Evolutionary conservation across 2,113 vertebrate genomes (phyloP).

Genomic region (Diadophis punctatus): DNA sequence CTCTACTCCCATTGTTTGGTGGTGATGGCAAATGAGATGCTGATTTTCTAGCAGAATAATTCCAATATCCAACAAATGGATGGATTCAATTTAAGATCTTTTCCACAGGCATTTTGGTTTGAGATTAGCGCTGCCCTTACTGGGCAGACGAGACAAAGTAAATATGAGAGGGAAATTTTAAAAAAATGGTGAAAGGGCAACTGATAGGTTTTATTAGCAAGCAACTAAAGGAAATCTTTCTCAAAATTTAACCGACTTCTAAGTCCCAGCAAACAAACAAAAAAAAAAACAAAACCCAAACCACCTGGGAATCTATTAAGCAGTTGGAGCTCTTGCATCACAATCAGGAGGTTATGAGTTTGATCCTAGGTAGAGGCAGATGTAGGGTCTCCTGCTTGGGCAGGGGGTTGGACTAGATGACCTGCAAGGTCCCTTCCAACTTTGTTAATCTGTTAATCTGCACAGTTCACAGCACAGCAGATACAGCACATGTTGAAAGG

Average conservation of each 20-base stretch:
- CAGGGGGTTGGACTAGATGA: no score
- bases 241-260: conserved; percentile 7
- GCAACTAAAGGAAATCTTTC: conserved; percentile 34
- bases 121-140: neutral
- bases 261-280: neutral
- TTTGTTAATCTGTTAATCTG: no score
- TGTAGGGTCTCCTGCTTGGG: no score
- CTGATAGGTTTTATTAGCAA: conserved; percentile 27
- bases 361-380: no score
- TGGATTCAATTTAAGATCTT: neutral
- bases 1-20: neutral
- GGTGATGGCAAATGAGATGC: neutral
- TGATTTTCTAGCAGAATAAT: neutral
- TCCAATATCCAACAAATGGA: neutral
- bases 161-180: neutral
- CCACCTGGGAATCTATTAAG: conserved; percentile 22
- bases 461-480: conserved; percentile 29
- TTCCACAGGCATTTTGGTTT: neutral
- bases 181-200: neutral
- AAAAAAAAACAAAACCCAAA: neutral
- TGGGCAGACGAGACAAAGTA: neutral
- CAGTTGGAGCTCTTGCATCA: no score
- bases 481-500: neutral
- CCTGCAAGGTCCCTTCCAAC: no score
- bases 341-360: no score